Conservation (phyloP, 53 echinoderm and acorn worm species). For the Astropecten irregularis region DNA sequence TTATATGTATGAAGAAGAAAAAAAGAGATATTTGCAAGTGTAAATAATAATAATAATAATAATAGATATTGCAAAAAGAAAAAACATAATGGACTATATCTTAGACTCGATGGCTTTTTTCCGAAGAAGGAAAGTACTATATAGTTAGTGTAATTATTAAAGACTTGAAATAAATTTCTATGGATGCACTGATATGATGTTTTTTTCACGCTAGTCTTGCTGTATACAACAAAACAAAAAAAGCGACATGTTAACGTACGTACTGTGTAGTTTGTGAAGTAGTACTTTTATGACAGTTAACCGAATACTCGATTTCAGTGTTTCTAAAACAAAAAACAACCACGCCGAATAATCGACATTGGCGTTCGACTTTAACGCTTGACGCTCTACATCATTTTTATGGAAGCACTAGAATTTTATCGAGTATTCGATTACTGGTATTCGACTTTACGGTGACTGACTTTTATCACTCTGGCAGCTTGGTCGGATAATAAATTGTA, state of each 20-base stretch:
- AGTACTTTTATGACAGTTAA: conserved; percentile 9
- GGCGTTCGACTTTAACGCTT: conserved; percentile 31
- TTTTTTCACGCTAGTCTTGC: conserved; percentile 44
- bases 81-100: conserved; percentile 31
- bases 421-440: conserved; percentile 46
- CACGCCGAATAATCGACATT: conserved; percentile 10
- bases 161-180: conserved; percentile 47
- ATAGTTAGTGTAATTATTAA: conserved; percentile 30
- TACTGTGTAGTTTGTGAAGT: conserved; percentile 23
- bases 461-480: conserved; percentile 11
- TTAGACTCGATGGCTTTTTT: conserved; percentile 36
- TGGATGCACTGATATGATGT: conserved; percentile 38
- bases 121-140: conserved; percentile 12
- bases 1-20: conserved; percentile 10
- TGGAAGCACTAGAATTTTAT: not conserved
- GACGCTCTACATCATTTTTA: not conserved
- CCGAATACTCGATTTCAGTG: conserved; percentile 36
- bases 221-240: conserved; percentile 10
- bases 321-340: not conserved
- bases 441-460: conserved; percentile 46
- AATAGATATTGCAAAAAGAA: conserved; percentile 57
- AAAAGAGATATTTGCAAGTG: conserved; percentile 39
- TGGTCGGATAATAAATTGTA: conserved; percentile 10
- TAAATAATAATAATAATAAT: conserved; percentile 32
- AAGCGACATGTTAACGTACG: conserved; percentile 32